A percentile compares a stretch with the other conserved stretches of the same genome.
Evolutionary conservation across 2,113 vertebrate genomes (phyloP).

Genomic region (Peromyscus californicus): DNA sequence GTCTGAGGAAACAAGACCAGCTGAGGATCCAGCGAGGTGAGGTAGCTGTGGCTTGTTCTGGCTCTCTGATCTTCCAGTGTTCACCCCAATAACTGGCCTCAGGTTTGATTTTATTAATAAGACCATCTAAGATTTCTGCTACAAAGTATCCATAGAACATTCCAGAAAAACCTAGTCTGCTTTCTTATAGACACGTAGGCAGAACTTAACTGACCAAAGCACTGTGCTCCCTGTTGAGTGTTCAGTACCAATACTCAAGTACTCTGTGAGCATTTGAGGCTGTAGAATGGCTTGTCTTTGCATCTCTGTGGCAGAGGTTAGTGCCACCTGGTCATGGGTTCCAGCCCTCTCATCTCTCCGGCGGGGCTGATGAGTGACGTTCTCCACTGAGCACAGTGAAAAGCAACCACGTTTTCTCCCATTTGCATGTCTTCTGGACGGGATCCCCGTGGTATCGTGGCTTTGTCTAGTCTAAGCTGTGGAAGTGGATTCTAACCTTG

Average conservation of each 20-base stretch:
- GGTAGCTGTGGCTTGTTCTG: too few species aligned
- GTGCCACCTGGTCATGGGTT: too few species aligned
- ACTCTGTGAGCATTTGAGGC: not conserved
- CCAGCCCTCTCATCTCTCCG: not conserved
- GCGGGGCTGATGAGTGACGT: not conserved
- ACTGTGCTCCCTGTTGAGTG: not conserved
- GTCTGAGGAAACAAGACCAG: too few species aligned
- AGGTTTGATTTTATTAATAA: too few species aligned
- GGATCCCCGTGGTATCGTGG: not conserved
- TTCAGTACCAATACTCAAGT: not conserved
- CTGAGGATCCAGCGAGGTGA: too few species aligned
- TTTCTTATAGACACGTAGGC: not conserved
- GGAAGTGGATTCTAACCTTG: not conserved
- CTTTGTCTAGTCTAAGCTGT: constrained; percentile 40
- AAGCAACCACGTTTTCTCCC: not conserved
- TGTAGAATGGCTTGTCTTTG: not conserved
- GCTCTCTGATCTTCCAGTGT: too few species aligned
- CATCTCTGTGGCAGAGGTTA: not conserved
- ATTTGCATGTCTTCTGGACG: not conserved
- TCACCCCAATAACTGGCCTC: too few species aligned
- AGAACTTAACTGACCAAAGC: not conserved
- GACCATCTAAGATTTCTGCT: too few species aligned
- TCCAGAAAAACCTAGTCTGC: not conserved
- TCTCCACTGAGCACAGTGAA: constrained; percentile 13
- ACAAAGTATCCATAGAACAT: not conserved